A percentile compares a stretch with the other conserved stretches of the same genome.
These are phyloP conservation scores for Trichomycterus rosablanca DNA, from an alignment of 2,113 vertebrate species.

Conservation along the genomic window DNA sequence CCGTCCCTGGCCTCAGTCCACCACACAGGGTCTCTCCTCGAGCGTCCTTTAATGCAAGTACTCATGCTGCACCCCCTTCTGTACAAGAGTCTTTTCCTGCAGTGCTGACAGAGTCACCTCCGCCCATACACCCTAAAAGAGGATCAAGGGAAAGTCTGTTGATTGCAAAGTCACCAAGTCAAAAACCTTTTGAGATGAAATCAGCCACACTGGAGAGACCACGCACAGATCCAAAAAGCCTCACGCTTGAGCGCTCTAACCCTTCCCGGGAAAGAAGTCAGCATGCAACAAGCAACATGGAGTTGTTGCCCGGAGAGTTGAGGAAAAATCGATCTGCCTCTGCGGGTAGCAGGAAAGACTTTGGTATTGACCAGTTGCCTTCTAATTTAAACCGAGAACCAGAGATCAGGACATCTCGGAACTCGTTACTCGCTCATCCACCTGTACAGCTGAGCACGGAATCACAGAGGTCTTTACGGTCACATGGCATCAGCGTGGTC, in stretches of 20 bases:
- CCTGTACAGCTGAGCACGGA: constrained; percentile 24
- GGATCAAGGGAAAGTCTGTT: constrained; percentile 4
- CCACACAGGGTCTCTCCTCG: constrained; percentile 44
- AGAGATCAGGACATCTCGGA: constrained; percentile 40
- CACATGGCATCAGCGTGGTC: constrained; percentile 78
- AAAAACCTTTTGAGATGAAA: constrained; percentile 59
- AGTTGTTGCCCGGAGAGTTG: constrained; percentile 50
- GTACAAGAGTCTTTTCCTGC: not conserved
- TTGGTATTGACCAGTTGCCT: constrained; percentile 47
- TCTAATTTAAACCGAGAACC: constrained; percentile 32
- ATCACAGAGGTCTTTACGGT: constrained; percentile 62
- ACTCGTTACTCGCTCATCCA: constrained; percentile 36
- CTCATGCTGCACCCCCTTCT: not conserved
- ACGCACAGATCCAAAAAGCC: constrained; percentile 63
- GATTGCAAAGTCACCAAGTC: not conserved
- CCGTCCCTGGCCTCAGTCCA: constrained; percentile 39
- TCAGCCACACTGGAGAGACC: constrained; percentile 77
- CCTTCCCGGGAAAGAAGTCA: not conserved
- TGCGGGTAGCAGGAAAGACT: constrained; percentile 69
- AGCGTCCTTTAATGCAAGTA: not conserved
- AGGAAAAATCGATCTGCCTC: constrained; percentile 67
- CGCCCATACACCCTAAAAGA: not conserved
- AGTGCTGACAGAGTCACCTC: not conserved
- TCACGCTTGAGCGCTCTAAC: not conserved
- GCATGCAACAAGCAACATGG: constrained; percentile 25